Percentiles rank a stretch among this genome's conserved stretches.
Evolutionary conservation across 2,888 invertebrate species (phyloP).

Genomic region (Tubiluchus corallicola): DNA sequence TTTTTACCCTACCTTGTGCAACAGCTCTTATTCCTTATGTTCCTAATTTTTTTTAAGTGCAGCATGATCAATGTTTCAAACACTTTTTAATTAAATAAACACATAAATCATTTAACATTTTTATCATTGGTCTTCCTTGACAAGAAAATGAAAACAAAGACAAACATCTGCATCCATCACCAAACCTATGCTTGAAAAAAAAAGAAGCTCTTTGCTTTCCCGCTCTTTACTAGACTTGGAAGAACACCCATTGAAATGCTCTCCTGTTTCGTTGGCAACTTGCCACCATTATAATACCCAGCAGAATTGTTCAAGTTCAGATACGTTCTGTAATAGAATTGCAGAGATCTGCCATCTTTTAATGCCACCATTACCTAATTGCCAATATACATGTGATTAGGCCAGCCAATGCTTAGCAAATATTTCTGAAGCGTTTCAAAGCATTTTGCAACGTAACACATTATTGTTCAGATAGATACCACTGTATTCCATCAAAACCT

Average conservation of each 20-base stretch:
- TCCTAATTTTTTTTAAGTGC: no score
- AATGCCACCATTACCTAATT: slow-evolving; percentile 5
- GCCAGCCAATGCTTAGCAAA: background rate
- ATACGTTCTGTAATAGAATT: slow-evolving; percentile 4
- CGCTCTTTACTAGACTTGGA: no score
- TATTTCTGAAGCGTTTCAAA: background rate
- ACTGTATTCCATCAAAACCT: background rate
- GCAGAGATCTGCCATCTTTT: background rate
- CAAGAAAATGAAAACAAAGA: no score
- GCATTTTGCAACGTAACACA: background rate
- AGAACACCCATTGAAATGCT: slow-evolving; percentile 7
- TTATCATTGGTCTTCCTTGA: no score
- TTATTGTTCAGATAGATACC: background rate
- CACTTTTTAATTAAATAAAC: no score
- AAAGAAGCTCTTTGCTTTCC: no score
- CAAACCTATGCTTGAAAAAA: no score
- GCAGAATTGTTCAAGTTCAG: background rate
- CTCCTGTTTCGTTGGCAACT: background rate
- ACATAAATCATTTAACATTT: no score
- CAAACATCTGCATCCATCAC: no score
- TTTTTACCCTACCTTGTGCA: no score
- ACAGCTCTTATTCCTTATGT: no score
- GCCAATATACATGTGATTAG: background rate
- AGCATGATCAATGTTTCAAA: no score
- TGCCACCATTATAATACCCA: slow-evolving; percentile 1